Base-by-base conservation (phyloP, 2,888 invertebrate genomes). In the Rhodophaea formosa region DNA sequence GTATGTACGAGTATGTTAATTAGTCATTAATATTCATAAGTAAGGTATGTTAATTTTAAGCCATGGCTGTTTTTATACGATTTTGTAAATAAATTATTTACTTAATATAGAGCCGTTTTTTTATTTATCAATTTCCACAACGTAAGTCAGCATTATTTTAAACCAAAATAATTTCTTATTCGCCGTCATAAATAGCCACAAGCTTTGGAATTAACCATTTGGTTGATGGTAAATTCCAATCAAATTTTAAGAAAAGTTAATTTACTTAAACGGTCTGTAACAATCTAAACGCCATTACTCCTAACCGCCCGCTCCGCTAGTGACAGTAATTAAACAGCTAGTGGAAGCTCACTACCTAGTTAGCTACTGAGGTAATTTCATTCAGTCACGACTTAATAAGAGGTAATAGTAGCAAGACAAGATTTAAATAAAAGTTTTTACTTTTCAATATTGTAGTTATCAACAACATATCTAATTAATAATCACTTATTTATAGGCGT, bases 31-130 rank as follows among this genome's bases (percentile, higher is more conserved):
- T n/a, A n/a, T n/a, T n/a, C n/a, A n/a, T n/a, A n/a, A n/a, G n/a
- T n/a, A n/a, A n/a, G n/a, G 68, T 59, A 66, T 72, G 61, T 69
- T 71, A 51, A 17, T 58, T 59, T 61, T 65, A 70, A 62, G 68
- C 70, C 59, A 56, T 62, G 63, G 60, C 66, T 73, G 63, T 62
- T 67, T 72, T 65, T 69, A 53, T 47, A 54, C 53, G 46, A 16
- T 12, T 39, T 53, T 56, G 45, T 56, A 57, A 59, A 49, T 47
- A 17, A 57, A 58, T 14, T 39, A 39, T 39, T 10, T 39, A 39
- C 39, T n/a, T 39, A 39, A 39, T 39, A 12, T 39, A 39, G n/a
- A 39, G 23, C 2, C 23, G 23, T 23, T 39, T n/a, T 8, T 12
- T 10, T 39, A 39, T 12, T 39, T 39, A 39, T 39, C 12, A 12